Base-by-base conservation (phyloP, 2,113 vertebrate genomes). In the Aptenodytes patagonicus region DNA sequence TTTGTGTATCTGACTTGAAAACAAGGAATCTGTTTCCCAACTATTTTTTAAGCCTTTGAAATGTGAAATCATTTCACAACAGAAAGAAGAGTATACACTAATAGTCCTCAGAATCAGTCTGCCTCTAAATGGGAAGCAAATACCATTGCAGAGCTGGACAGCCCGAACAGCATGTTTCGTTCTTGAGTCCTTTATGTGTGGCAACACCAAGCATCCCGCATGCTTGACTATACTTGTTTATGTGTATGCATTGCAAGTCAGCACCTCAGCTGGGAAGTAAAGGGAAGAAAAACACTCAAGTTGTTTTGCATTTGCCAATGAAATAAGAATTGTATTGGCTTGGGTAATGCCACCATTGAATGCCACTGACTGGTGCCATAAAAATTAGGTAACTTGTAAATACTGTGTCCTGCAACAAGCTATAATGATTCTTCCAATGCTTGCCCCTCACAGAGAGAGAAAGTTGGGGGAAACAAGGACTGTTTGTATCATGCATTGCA, bases 151-250 rank as follows among this genome's bases (percentile, higher is more conserved):
- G n/a, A 73, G 28, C 9, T 58, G 40, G 34, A 40, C 16, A 61
- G 11, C 21, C 26, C 1, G 20, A 89, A 34, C 1, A 44, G 0
- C 13, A 11, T 0, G 0, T 61, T 61, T 84, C 19, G 46, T 57
- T 36, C 22, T 22, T 19, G 7, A 66, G 13, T 79, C 26, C 13
- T 29, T 79, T n/a, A 7, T 29, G 21, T 76, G 24, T 22, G 13
- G 5, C 34, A 47, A 29, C 15, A 12, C 24, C 40, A 54, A 77
- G 12, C 29, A 49, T 29, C 20, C 2, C 0, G 0, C 26, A 31
- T 29, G 19, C 40, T 80, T 52, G 6, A 12, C 20, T 38, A 2
- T 26, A 1, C 17, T 76, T 61, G 7, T 54, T 80, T 52, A 42
- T 4, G 2, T 13, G 11, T 26, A 25, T 0, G 1, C 1, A 1